These are phyloP conservation scores for Acinonyx jubatus DNA, from an alignment of 2,113 vertebrate species.

Conservation along the genomic window DNA sequence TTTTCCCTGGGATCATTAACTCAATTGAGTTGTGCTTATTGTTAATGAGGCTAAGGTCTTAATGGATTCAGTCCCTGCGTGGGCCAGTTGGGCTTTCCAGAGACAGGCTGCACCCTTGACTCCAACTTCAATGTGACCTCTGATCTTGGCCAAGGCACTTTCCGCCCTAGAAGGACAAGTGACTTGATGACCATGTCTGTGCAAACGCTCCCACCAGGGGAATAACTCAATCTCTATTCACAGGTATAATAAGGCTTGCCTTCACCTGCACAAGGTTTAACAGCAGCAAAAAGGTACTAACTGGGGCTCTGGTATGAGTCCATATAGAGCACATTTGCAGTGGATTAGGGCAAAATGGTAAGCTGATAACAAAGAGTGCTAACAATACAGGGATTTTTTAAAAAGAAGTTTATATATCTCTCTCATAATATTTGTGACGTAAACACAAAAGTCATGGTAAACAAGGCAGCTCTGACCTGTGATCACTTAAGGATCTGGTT, in stretches of 20 bases:
- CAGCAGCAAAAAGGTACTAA: not conserved
- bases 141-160: not conserved
- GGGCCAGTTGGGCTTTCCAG: not conserved
- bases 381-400: slow-evolving; percentile 10
- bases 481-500: not conserved
- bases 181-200: not conserved
- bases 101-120: not conserved
- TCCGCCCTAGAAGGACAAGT: not conserved
- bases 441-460: not conserved
- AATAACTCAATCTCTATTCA: not conserved
- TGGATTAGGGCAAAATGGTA: not conserved
- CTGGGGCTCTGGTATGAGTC: not conserved
- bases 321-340: not conserved
- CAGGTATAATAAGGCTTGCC: not conserved
- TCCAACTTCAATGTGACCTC: not conserved
- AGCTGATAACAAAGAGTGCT: not conserved
- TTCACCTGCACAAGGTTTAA: not conserved
- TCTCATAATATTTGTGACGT: slow-evolving; percentile 18
- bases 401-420: not conserved
- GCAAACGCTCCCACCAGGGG: not conserved
- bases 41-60: slow-evolving; percentile 18
- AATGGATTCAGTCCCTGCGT: not conserved
- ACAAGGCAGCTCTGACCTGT: not conserved
- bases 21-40: not conserved
- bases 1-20: slow-evolving; percentile 27